Base-by-base conservation (phyloP, 2,113 vertebrate genomes). In the Aleadryas rufinucha region DNA sequence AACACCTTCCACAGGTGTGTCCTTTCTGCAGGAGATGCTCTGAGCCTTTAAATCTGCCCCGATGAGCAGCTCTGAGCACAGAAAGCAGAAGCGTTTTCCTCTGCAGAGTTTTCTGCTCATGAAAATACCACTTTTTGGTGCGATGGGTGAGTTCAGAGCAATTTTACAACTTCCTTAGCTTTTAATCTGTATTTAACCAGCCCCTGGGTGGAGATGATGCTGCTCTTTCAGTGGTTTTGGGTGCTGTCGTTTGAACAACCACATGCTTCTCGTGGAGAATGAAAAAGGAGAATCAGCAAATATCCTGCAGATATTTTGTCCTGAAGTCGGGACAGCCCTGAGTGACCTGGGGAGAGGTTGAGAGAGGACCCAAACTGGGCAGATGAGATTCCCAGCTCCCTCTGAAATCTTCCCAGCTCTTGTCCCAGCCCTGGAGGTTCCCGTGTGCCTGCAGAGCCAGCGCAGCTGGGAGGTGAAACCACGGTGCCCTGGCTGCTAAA, bases 221-320 rank as follows among this genome's bases (percentile, higher is more conserved):
- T 57, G 80, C 9, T 54, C 13, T 56, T 47, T 15, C 12, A 3
- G 2, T 6, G 16, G 15, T 3, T 61, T 37, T 18, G 9, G 47
- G 39, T 23, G 16, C 27, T 8, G 41, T 1, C 1, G 21, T 69
- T 69, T 70, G 63, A 70, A 30, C 12, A 27, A 44, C 21, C 42
- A 0, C 7, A 0, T 1, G 0, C 6, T 77, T 42, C 56, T 75
- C 3, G 0, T 4, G 28, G 42, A 15, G 27, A 24, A 23, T 2
- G 1, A 39, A 17, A 47, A 50, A 31, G 31, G 15, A 10, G 2
- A 4, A 27, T 7, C 35, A 13, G 33, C 21, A 70, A 50, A 75
- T 24, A 16, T 12, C 11, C 3, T 4, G 1, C 24, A 18, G 49
- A 0, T 17, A 2, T 12, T 71, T 42, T 27, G 14, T 35, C 59